Base-by-base conservation (phyloP, 92 coral and sea anemone genomes). In the Epizoanthus illoricatus region DNA sequence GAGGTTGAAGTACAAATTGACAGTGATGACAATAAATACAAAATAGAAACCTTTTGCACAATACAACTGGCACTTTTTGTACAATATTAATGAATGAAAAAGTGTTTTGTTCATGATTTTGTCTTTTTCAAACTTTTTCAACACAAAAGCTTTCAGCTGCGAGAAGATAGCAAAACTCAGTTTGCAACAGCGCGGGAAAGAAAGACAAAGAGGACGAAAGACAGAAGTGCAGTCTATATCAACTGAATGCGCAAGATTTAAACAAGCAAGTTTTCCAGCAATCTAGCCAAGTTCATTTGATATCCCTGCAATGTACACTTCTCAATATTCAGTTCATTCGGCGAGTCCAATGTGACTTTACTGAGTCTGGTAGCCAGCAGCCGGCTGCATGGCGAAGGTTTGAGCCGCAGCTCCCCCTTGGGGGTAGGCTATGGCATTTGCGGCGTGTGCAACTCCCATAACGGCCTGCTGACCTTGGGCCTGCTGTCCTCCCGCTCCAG, bases 361-460 rank as follows among this genome's bases (percentile, higher is more conserved):
- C 54, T 78, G 82, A 20, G 82, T 78, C 28, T 62, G 82, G 54
- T 78, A 78, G 45, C 82, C 82, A 41, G 82, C 82, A 78, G 82
- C 82, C 82, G 82, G 82, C 82, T 78, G 82, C 82, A 78, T 78
- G 60, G 82, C 82, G 33, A 61, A 78, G 20, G 82, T 18, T 47
- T 78, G 82, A 5, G 71, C 82, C 23, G 55, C 19, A 16, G 82
- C 71, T 59, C 81, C 81, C 71, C 82, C 82, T 57, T 78, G 82
- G 57, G 71, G 82, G 82, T 78, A 78, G 60, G 82, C 82, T 13
- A 78, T 63, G 59, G 71, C 71, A 78, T 45, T 78, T 11, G 60
- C 82, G 40, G 82, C 70, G 15, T 65, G 81, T 19, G 69, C 60
- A 72, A 78, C 65, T 12, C 82, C 82, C 71, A 78, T 78, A 61